These are phyloP conservation scores for Xenus cinereus DNA, from an alignment of 2,113 vertebrate genomes.

Conservation along the genomic window DNA sequence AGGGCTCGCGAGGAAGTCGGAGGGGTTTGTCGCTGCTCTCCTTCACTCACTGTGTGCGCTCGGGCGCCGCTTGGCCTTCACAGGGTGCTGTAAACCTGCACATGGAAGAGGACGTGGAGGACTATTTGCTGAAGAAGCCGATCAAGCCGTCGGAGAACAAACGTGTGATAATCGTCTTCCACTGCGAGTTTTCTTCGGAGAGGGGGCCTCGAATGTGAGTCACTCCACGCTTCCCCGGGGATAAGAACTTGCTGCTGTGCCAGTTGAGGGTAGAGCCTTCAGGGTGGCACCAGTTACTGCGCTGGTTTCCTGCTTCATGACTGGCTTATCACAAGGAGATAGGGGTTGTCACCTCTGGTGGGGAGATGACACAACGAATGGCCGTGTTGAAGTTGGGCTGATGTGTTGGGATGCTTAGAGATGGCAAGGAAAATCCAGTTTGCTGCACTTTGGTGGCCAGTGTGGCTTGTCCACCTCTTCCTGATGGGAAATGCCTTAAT, in stretches of 20 bases:
- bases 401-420: fast-evolving
- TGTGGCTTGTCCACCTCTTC: neutral
- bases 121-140: slow-evolving; percentile 82
- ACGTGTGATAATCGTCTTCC: slow-evolving; percentile 89
- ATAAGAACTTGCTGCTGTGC: fast-evolving
- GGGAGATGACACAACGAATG: fast-evolving
- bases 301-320: fast-evolving
- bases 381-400: neutral
- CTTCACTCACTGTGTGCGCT: fast-evolving
- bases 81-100: slow-evolving; percentile 93
- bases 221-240: fast-evolving
- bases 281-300: fast-evolving
- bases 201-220: slow-evolving; percentile 91
- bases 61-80: fast-evolving
- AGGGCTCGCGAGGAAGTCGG: fast-evolving
- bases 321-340: fast-evolving
- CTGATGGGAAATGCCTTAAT: neutral
- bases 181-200: slow-evolving; percentile 98
- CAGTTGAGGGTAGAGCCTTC: fast-evolving
- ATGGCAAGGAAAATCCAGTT: neutral
- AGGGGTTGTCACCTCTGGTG: neutral
- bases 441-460: fast-evolving
- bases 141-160: slow-evolving; percentile 77
- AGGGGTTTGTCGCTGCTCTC: fast-evolving
- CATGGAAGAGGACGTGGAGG: slow-evolving; percentile 89